phyloP scores from a whole-genome alignment of 2,113 vertebrate species.

The Rhabdornis inornatus region DNA sequence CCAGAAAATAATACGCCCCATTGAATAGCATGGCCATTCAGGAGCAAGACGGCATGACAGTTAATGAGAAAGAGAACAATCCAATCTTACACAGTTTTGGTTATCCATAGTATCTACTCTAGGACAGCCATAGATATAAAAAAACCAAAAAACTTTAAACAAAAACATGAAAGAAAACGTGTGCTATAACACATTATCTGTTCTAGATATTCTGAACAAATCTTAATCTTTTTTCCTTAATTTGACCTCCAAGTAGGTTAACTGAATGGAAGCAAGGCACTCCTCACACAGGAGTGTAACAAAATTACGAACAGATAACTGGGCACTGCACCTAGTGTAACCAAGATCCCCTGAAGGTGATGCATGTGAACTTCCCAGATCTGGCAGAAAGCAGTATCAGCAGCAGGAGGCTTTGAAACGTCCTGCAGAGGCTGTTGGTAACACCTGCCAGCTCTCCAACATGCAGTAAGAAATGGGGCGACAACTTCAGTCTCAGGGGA shows the following conservation, averaged over 20 bases:
- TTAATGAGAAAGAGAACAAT: background rate
- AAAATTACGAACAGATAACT: background rate
- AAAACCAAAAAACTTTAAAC: background rate
- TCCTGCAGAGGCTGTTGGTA: background rate
- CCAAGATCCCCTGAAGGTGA: background rate
- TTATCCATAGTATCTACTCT: background rate
- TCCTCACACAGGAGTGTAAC: background rate
- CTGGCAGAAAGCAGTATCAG: background rate
- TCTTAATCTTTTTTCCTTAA: background rate
- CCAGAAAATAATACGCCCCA: background rate
- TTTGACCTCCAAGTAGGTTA: accelerated
- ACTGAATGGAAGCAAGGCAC: background rate
- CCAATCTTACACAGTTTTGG: background rate
- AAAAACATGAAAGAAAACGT: background rate
- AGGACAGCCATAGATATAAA: background rate
- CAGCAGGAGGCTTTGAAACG: accelerated
- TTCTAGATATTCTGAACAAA: background rate
- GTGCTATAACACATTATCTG: background rate
- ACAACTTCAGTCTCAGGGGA: background rate
- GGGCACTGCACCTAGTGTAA: background rate
- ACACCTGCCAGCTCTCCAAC: background rate
- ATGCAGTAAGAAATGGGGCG: background rate
- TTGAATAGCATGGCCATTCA: background rate
- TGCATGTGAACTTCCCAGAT: accelerated
- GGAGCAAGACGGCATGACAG: background rate